Conservation (phyloP, 2,888 invertebrate species). For the Zhengitettix transpicula region DNA sequence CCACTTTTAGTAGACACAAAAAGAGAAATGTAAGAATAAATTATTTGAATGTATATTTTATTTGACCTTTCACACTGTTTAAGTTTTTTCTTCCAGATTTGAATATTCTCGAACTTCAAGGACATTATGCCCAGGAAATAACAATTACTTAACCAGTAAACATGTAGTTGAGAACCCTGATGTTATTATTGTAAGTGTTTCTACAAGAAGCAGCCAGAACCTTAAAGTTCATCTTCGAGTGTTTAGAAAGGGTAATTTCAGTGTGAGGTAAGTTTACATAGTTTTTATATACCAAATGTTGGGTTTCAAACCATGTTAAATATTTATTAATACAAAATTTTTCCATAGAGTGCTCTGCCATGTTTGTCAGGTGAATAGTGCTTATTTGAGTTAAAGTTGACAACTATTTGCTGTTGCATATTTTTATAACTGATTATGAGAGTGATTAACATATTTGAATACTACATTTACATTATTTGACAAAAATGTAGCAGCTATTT, state of each 20-base stretch:
- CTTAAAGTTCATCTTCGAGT: conserved; percentile 43
- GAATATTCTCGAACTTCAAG: conserved; percentile 39
- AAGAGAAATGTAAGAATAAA: conserved; percentile 16
- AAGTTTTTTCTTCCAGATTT: conserved; percentile 20
- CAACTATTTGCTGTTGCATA: too few relatives aligned
- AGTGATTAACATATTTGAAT: too few relatives aligned
- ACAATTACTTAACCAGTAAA: conserved; percentile 27
- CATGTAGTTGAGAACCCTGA: conserved; percentile 14
- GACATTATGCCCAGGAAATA: conserved; percentile 43
- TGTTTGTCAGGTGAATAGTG: too few relatives aligned
- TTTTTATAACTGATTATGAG: too few relatives aligned
- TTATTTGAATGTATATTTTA: background rate
- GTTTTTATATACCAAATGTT: too few relatives aligned
- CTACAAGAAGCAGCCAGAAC: conserved; percentile 40
- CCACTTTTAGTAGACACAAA: conserved; percentile 42
- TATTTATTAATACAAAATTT: too few relatives aligned
- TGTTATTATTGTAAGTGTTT: conserved; percentile 45
- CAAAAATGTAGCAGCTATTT: too few relatives aligned
- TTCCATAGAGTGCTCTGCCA: too few relatives aligned
- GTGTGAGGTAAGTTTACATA: conserved; percentile 22
- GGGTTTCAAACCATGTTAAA: too few relatives aligned
- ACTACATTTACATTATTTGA: too few relatives aligned
- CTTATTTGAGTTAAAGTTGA: too few relatives aligned
- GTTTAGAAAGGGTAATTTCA: conserved; percentile 39
- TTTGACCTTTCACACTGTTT: background rate